Conservation (phyloP, 2,888 invertebrate species). For the Eilema sororculum region DNA sequence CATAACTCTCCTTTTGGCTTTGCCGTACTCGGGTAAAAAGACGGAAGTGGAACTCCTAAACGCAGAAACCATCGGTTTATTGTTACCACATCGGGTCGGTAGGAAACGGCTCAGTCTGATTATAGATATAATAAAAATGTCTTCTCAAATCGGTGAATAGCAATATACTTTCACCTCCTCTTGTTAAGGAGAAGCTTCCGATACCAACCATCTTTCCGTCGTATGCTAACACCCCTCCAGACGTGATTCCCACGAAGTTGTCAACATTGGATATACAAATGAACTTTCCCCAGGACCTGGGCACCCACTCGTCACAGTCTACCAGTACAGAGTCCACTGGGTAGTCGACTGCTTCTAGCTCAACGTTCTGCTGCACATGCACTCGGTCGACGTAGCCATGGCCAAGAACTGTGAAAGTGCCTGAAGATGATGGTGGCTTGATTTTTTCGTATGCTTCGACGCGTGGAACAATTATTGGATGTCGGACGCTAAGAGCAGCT, state of each 20-base stretch:
- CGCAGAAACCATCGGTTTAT: no score
- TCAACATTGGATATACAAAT: conserved; percentile 26
- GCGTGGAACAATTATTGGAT: neutral
- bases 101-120: no score
- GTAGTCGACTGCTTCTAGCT: conserved; percentile 20
- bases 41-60: no score
- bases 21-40: no score
- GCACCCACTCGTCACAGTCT: conserved; percentile 25
- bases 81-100: no score
- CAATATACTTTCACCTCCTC: conserved; percentile 23
- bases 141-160: conserved; percentile 19
- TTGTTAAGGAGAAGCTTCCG: conserved; percentile 20
- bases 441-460: neutral
- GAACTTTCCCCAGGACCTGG: conserved; percentile 19
- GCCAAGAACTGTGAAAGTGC: conserved; percentile 17
- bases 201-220: conserved; percentile 14
- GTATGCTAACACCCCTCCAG: conserved; percentile 16
- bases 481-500: neutral
- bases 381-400: conserved; percentile 20
- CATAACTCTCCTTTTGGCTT: no score
- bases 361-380: conserved; percentile 17
- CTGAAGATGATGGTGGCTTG: neutral
- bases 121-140: neutral
- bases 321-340: neutral
- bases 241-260: conserved; percentile 20